Evolutionary conservation across 2,113 vertebrate species (phyloP).

Genomic region (Daubentonia madagascariensis): DNA sequence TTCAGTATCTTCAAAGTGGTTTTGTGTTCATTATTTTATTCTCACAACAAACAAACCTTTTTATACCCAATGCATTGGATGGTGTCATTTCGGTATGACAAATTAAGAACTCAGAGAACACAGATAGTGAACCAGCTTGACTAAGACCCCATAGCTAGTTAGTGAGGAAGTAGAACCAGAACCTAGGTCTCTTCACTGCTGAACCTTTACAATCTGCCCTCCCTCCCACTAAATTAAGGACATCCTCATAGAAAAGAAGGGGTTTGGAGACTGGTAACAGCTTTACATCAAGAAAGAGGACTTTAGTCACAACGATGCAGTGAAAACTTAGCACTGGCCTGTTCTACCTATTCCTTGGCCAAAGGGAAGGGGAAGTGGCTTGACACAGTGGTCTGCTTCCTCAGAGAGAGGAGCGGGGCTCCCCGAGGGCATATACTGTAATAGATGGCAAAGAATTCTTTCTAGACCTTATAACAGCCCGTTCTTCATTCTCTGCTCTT

Average conservation of each 20-base stretch:
- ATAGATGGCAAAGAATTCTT: not conserved
- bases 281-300: not conserved
- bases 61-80: not conserved
- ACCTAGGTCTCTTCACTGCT: not conserved
- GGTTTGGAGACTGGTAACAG: not conserved
- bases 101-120: not conserved
- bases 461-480: not conserved
- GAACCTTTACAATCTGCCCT: not conserved
- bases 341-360: too few species aligned
- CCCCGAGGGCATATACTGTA: fast-evolving
- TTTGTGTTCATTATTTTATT: not conserved
- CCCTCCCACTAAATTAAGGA: not conserved
- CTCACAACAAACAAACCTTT: not conserved
- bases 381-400: not conserved
- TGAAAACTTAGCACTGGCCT: not conserved
- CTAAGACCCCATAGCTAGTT: not conserved
- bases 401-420: not conserved
- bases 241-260: not conserved
- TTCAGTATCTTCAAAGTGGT: not conserved
- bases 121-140: not conserved
- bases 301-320: not conserved
- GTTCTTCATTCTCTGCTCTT: not conserved
- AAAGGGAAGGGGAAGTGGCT: not conserved
- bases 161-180: not conserved
- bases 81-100: not conserved